Evolutionary conservation across 1,140 invertebrate species (phyloP), one percentile per base, ranked within the genome.

Genomic region (Drosophila triauraria): DNA sequence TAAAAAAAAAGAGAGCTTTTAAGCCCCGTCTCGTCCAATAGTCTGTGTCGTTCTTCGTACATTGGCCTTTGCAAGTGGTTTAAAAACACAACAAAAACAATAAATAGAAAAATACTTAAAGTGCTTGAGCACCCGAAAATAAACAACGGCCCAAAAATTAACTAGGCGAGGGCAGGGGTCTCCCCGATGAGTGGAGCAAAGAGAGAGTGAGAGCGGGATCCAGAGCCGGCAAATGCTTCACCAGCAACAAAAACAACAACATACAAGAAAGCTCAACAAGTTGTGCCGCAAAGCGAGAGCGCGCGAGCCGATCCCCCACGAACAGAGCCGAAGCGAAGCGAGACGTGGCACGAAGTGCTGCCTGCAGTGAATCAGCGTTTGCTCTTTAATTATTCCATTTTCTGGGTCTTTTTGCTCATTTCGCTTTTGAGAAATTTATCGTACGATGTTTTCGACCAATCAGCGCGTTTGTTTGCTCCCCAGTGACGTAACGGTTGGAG

Each of bases 361-460:
- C 44, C 32, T 23, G 42, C 47, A 63, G 67, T 70, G 38, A 82
- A 83, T 88, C 72, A 78, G 76, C 65, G 60, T 64, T 77, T 78
- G 77, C 62, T 68, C 78, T 82, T 63, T 80, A 75, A 80, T 84
- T 88, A 80, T 81, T 80, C 76, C 64, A 67, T 75, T 87, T 87
- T 87, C 80, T 87, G 84, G 80, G 84, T 90, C 85, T 79, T 71
- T 88, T 78, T 63, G 67, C 82, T 75, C 76, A 70, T 88, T 88
- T 85, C 68, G 81, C 75, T 79, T 86, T 81, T 83, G 80, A 90
- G 81, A 91, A 87, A 92, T 81, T 91, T 91, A 92, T 92, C 91
- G 91, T 92, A 92, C 87, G 91, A 92, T 92, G 62, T 88, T 91
- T 92, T 92, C 82, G 40, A 84, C 91, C 91, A 92, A 92, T 92